Evolutionary conservation across 2,797 vertebrate genomes (phyloP), one percentile per base, ranked within the genome.

Genomic region (Poecilia gillii): DNA sequence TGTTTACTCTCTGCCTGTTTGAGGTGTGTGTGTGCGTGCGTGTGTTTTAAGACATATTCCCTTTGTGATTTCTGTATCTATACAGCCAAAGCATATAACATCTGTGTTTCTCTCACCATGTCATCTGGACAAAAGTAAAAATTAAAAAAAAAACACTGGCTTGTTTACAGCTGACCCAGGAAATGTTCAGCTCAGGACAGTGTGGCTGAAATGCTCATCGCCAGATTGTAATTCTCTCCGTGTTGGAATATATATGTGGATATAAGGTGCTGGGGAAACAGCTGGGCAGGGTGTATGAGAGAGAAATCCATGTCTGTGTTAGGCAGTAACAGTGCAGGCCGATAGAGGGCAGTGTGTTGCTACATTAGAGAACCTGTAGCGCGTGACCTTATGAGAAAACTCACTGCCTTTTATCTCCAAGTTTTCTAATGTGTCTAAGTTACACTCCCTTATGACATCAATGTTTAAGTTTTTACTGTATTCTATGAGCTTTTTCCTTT

Each of bases 1-100:
- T 97, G 96, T 97, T 97, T 96, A 97, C 97, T 96, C 96, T 84
- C 81, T 89, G 86, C 83, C 92, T 90, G 87, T 83, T 86, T 91
- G 90, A 16, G 80, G 82, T 83, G 84, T 31, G 70, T 73, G 66
- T 81, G 76, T 43, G 59, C 73, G 82, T 78, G 81, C 78, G 18
- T 81, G 49, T 53, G 20, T 53, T 79, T 74, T 71, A 85, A 46
- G 81, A 85, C 75, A 74, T 82, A 84, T 84, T 86, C 85, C 90
- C 86, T 80, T 4, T 76, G 87, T 81, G 85, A 76, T 81, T 90
- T 85, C 85, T 91, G 84, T 89, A 83, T 85, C 75, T 78, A 79
- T 79, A 89, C 41, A 83, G 77, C 80, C 18, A 85, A 66, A 79
- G 59, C 79, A 83, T 74, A 70, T 79, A 90, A 87, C 89, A 92